Evolutionary conservation across 2,797 vertebrate genomes (phyloP), one percentile per base, ranked within the genome.

Genomic region (Tragelaphus eurycerus): DNA sequence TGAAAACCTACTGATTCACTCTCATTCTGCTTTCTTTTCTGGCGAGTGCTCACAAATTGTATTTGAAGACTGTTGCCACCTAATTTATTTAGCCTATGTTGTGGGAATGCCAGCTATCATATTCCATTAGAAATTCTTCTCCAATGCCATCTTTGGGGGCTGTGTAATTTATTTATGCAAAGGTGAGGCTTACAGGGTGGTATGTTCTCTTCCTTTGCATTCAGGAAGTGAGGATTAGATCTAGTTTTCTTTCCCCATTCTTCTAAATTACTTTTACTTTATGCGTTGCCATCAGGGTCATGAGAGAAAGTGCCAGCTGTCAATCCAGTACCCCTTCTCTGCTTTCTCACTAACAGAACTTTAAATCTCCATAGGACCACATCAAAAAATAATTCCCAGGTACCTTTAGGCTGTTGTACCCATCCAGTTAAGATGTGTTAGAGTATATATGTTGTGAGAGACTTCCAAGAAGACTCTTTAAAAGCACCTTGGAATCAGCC

Each of bases 221-320:
- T 43, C 54, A 48, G 76, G 29, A 84, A 81, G 29, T 64, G 29
- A 50, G 59, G 57, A 4, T 16, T 67, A 3, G 4, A 43, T 78
- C 15, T 78, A 86, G 12, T 48, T 93, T 93, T 74, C 34, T 91
- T 94, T 62, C 50, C 21, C 89, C 43, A 55, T 3, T 74, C 71
- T 93, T 96, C 54, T 64, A 43, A 16, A 78, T 29, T 86, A 83
- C 59, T 71, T 86, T 96, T 82, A 64, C 27, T 64, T 93, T n/a
- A 74, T 82, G 15, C 57, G 29, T 52, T 92, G 25, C 81, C 23
- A 71, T 84, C 46, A 82, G 82, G 89, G 31, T 88, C 43, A 60
- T 17, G n/a, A 29, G 31, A 87, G 1, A 92, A 23, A 52, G 19
- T 55, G 17, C 6, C 62, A 59, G 14, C 19, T 85, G 23, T 4